Evolutionary conservation across 2,113 vertebrate genomes (phyloP).

Genomic region (Pelobates fuscus): DNA sequence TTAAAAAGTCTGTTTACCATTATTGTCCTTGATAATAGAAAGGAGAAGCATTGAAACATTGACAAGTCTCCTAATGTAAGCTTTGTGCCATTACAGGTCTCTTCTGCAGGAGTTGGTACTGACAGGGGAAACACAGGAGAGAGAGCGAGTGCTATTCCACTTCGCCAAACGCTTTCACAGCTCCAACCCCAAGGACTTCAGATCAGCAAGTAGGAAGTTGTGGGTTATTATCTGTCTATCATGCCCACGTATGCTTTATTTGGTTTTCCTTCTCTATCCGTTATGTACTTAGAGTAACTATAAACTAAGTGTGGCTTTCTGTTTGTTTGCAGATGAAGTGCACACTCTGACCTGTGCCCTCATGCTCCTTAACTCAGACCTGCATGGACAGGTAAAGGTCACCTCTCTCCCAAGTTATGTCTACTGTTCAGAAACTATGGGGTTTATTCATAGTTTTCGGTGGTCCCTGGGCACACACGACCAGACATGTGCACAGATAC

Average conservation of each 20-base stretch:
- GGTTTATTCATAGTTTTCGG: too few species aligned
- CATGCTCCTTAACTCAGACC: constrained; percentile 90
- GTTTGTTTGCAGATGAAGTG: constrained; percentile 65
- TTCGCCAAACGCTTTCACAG: constrained; percentile 86
- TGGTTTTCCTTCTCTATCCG: background rate
- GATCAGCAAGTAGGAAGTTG: constrained; percentile 68
- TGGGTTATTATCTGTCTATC: background rate
- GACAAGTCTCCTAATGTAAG: background rate
- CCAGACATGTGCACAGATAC: too few species aligned
- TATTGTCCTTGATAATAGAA: too few species aligned
- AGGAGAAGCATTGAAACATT: too few species aligned
- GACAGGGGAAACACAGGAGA: constrained; percentile 94
- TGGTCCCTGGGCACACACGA: too few species aligned
- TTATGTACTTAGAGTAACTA: background rate
- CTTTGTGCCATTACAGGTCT: constrained; percentile 66
- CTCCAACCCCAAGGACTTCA: constrained; percentile 83
- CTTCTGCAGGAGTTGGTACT: constrained; percentile 88
- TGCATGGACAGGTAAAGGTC: constrained; percentile 84
- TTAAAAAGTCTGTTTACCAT: too few species aligned
- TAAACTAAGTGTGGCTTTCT: background rate
- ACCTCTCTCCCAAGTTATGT: too few species aligned
- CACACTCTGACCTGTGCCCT: constrained; percentile 85
- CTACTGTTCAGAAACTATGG: too few species aligned
- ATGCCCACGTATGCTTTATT: background rate
- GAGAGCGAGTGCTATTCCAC: constrained; percentile 89